Evolutionary conservation across 2,113 vertebrate genomes (phyloP), one percentile per base, ranked within the genome.

Genomic region (Triplophysa dalaica): DNA sequence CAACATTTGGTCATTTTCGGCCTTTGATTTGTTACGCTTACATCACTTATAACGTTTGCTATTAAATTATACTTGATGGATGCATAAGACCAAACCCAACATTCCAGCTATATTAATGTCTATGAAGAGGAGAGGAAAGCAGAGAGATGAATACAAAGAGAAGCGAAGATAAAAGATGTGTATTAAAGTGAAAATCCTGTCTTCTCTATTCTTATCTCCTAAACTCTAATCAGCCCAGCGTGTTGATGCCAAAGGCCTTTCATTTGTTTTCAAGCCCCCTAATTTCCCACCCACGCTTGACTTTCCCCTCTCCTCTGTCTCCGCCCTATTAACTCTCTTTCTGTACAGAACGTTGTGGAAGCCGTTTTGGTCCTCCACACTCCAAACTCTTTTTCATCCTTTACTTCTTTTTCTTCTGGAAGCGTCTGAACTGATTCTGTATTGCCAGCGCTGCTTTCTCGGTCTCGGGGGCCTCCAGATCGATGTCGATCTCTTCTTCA

Each of bases 381-480:
- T 3, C 21, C 33, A 17, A 21, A 43, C 21, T 24, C 9, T 64
- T 16, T 13, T 24, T 61, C 12, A 33, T 73, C 4, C 48, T 79
- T 72, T 75, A 80, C 66, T 86, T 82, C 54, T 84, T 86, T 60
- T 82, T 82, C 65, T 79, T 86, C 65, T 86, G 77, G 74, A 86
- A 86, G 60, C 80, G 82, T 61, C 85, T 82, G 82, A 84, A 86
- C 80, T 86, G 82, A 72, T 21, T 86, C 80, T 86, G 82, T 61
- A 86, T 86, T 61, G 85, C 85, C 77, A 86, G 63, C 61, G 82
- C 80, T 48, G 82, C 85, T 26, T 82, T 83, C 66, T 82, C 80
- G 0, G 85, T 86, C 69, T 86, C 85, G 0, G 85, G 82, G 0
- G 85, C 85, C 1, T 84, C 82, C 73, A 84, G 77, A 38, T 84